Evolutionary conservation across 2,113 vertebrate genomes (phyloP), one percentile per base, ranked within the genome.

Genomic region (Polyodon spathula): DNA sequence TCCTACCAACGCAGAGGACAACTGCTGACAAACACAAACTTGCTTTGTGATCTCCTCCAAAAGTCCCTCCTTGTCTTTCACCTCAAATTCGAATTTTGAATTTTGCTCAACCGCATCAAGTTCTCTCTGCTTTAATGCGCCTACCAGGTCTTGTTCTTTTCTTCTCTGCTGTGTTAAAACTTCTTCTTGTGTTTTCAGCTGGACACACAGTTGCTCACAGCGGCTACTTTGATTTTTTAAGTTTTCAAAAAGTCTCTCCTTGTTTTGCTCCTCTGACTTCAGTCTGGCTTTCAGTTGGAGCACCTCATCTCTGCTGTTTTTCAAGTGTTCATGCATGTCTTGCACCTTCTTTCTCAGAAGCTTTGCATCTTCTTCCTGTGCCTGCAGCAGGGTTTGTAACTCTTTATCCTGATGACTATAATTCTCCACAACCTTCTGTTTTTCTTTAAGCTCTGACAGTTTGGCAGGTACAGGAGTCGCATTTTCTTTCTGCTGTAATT

Each of bases 1-100:
- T 67, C 86, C 80, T 14, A 81, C 68, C 1, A 84, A 76, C 71
- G 79, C 84, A 1, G 68, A 54, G 12, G 80, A 84, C 12, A 86
- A 77, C 68, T 86, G 82, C 63, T 84, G 70, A 0, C 69, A 72
- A 56, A 87, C 68, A 0, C 63, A 59, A 37, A 40, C 52, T 56
- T 83, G 76, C 56, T 50, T 40, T 0, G 40, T 1, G 5, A 71
- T 82, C 61, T 83, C 79, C 68, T 67, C 66, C 27, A 51, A 41
- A 59, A 80, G 66, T 2, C 60, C 60, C 2, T 11, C 6, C 2
- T 39, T 64, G 51, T 76, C 73, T 60, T 76, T 70, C 44, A 63
- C 56, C 54, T 75, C 62, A 4, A 70, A 59, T 6, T 68, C 61
- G 62, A 77, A 68, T 8, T 8, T 5, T 2, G 60, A 27, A 27